These are phyloP conservation scores for Notothenia rossii DNA, from an alignment of 2,113 vertebrate species.

Conservation along the genomic window DNA sequence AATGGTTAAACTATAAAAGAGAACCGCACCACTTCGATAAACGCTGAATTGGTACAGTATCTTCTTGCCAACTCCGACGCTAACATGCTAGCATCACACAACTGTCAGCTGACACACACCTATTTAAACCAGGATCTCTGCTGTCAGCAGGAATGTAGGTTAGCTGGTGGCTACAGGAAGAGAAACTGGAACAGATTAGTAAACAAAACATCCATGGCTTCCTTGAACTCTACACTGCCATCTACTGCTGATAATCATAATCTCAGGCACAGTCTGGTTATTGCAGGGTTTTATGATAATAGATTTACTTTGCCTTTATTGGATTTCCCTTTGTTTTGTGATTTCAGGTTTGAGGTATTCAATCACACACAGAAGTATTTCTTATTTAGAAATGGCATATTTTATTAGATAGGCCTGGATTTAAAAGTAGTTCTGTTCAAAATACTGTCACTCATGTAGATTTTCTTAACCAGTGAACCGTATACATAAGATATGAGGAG, in stretches of 20 bases:
- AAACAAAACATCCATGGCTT: slow-evolving; percentile 54
- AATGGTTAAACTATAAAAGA: neutral
- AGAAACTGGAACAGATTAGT: slow-evolving; percentile 13
- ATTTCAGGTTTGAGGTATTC: no score
- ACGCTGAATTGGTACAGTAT: neutral
- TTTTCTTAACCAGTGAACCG: no score
- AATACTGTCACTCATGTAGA: neutral
- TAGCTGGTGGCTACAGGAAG: slow-evolving; percentile 61
- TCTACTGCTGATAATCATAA: slow-evolving; percentile 36
- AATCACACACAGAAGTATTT: no score
- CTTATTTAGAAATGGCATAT: no score
- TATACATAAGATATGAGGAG: neutral
- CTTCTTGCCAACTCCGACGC: slow-evolving; percentile 23
- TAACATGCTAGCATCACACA: slow-evolving; percentile 60
- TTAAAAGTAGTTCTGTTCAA: neutral
- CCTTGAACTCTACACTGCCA: slow-evolving; percentile 38
- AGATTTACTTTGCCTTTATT: no score
- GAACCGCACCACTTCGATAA: neutral
- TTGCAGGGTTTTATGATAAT: no score
- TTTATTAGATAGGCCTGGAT: neutral
- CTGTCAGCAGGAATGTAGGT: slow-evolving; percentile 67
- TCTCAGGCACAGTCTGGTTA: neutral
- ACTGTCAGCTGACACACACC: slow-evolving; percentile 73
- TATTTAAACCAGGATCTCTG: slow-evolving; percentile 12
- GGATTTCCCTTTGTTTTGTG: no score